Conservation (phyloP, 2,113 vertebrate species). For the Verasper variegatus region DNA sequence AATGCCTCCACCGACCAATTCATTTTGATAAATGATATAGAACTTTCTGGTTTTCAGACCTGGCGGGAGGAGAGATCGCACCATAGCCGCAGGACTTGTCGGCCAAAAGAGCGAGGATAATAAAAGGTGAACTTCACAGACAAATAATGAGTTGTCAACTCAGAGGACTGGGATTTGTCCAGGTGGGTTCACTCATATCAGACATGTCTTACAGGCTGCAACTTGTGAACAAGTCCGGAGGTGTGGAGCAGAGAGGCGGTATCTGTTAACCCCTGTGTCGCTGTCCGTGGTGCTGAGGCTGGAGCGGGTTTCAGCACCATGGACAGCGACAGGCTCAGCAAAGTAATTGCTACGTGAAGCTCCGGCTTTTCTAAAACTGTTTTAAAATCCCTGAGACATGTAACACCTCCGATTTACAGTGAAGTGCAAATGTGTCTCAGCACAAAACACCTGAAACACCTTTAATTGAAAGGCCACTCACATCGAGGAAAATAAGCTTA, state of each 20-base stretch:
- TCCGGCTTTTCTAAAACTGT: neutral
- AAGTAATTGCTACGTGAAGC: neutral
- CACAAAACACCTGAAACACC: neutral
- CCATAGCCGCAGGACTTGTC: neutral
- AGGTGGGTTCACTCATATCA: neutral
- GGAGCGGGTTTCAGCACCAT: constrained; percentile 32
- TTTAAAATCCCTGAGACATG: too few species aligned
- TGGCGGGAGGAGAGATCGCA: constrained; percentile 18
- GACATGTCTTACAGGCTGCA: constrained; percentile 7
- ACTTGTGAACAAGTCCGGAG: constrained; percentile 28
- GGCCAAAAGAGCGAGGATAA: constrained; percentile 19
- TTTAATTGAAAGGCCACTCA: neutral
- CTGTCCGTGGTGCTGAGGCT: constrained; percentile 73
- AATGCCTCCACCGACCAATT: constrained; percentile 63
- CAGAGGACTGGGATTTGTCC: neutral
- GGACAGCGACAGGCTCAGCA: constrained; percentile 42
- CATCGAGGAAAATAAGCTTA: neutral
- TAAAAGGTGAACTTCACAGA: constrained; percentile 26
- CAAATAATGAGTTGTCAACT: constrained; percentile 1
- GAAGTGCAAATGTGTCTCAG: constrained; percentile 12
- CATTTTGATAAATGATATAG: constrained; percentile 71
- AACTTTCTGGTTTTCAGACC: constrained; percentile 21
- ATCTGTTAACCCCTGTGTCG: neutral
- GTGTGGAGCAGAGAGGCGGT: neutral
- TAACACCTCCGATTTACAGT: neutral